Percentiles rank a stretch among this genome's conserved stretches.
phyloP scores from a whole-genome alignment of 1,140 invertebrate species.

The Pseudomyrmex concolor region DNA sequence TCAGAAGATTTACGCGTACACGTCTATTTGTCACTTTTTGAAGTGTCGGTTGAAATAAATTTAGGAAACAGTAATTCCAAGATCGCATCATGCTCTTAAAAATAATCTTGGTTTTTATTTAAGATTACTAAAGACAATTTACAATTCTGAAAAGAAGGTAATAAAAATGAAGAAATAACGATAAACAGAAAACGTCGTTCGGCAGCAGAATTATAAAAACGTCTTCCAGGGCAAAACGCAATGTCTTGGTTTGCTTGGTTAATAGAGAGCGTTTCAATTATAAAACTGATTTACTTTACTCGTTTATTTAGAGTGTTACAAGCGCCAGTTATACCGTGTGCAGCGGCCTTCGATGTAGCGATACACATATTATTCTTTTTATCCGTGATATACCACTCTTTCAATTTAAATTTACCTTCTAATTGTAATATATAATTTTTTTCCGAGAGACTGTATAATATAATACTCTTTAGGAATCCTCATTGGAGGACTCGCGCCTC shows the following conservation, averaged over 20 bases:
- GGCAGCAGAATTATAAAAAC: too few species aligned
- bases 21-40: background rate
- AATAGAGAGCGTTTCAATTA: constrained; percentile 18
- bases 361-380: background rate
- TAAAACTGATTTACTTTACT: constrained; percentile 22
- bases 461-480: constrained; percentile 9
- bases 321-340: background rate
- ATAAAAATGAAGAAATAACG: too few species aligned
- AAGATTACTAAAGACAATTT: too few species aligned
- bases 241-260: background rate
- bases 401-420: constrained; percentile 9
- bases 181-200: too few species aligned
- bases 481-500: background rate
- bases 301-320: constrained; percentile 6
- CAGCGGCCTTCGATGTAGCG: background rate
- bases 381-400: background rate
- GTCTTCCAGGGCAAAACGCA: background rate
- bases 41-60: background rate
- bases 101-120: too few species aligned
- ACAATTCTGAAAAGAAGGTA: too few species aligned
- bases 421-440: constrained; percentile 44
- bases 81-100: too few species aligned
- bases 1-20: background rate
- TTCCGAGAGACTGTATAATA: background rate
- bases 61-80: too few species aligned